Evolutionary conservation across 2,113 vertebrate species (phyloP), one percentile per base, ranked within the genome.

Genomic region (Lasiurus cinereus): DNA sequence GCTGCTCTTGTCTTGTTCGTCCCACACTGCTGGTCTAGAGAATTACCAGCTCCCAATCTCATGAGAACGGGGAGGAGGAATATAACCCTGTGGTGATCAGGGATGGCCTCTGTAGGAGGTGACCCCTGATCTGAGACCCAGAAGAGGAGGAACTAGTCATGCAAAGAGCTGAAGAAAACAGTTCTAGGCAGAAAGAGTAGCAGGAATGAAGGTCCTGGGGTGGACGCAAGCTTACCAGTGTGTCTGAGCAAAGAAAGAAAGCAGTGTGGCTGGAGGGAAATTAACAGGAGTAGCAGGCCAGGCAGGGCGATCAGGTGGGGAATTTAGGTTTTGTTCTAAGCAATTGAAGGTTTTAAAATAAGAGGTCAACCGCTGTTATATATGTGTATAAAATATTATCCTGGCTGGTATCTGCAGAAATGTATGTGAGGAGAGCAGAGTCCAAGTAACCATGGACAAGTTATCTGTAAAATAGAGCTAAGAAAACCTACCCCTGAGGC

Each of bases 281-380:
- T 46, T 10, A 33, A 36, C 5, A 14, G 5, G 4, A 72, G 21
- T 11, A 43, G 43, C 0, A 0, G 19, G 6, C 12, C 24, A 1
- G n/a, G 5, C 39, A 2, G 39, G 27, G 8, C 15, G 6, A 33
- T 39, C n/a, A 2, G 27, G n/a, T 15, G 46, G 69, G 52, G 54
- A 24, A 4, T 29, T 48, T 33, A 16, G 29, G 16, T 79, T 76
- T 64, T 76, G 59, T 27, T 85, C 24, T n/a, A 31, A 90, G 48
- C 54, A 24, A 14, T 3, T 39, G 66, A 54, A 77, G 29, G 4
- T 59, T 66, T 90, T 91, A 54, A 3, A 96, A 86, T 29, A 70
- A 3, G 29, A 90, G 36, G 12, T 27, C 94, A 62, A 74, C 21
- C 0, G 10, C 59, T 62, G 59, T 27, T 62, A 62, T 29, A 13